These are phyloP conservation scores for Erethizon dorsatum DNA, from an alignment of 2,797 vertebrate species.

Conservation along the genomic window DNA sequence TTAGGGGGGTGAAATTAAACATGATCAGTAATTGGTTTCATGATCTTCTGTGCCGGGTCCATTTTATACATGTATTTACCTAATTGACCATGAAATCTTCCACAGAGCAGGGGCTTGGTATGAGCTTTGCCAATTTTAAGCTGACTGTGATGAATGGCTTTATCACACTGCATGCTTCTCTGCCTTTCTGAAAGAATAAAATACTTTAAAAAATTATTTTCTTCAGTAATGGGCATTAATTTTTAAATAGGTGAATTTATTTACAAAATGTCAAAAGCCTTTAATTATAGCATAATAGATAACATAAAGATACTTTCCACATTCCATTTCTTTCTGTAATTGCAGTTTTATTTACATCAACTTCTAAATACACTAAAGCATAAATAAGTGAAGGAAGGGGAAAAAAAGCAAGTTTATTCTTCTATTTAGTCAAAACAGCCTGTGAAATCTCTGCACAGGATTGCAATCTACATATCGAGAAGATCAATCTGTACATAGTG, in stretches of 20 bases:
- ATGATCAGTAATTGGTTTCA: constrained; percentile 91
- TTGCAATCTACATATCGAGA: constrained; percentile 72
- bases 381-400: too few relatives aligned
- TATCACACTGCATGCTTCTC: constrained; percentile 84
- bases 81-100: constrained; percentile 93
- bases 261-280: constrained; percentile 80
- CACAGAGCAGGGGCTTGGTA: constrained; percentile 88
- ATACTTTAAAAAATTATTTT: constrained; percentile 87
- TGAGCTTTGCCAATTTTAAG: constrained; percentile 85
- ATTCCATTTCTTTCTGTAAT: background rate
- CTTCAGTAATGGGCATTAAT: constrained; percentile 84
- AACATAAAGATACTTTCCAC: background rate
- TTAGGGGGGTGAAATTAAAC: constrained; percentile 90
- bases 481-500: constrained; percentile 80
- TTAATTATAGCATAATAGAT: background rate
- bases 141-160: constrained; percentile 90
- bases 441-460: constrained; percentile 73
- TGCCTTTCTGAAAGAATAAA: constrained; percentile 85
- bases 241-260: constrained; percentile 83
- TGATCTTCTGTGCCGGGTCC: constrained; percentile 89
- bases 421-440: constrained; percentile 77
- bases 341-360: constrained; percentile 65
- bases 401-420: background rate
- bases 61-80: constrained; percentile 91
- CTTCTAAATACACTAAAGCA: constrained; percentile 71